phyloP scores from a whole-genome alignment of 2,797 vertebrate genomes.

The Galaxias olidus region DNA sequence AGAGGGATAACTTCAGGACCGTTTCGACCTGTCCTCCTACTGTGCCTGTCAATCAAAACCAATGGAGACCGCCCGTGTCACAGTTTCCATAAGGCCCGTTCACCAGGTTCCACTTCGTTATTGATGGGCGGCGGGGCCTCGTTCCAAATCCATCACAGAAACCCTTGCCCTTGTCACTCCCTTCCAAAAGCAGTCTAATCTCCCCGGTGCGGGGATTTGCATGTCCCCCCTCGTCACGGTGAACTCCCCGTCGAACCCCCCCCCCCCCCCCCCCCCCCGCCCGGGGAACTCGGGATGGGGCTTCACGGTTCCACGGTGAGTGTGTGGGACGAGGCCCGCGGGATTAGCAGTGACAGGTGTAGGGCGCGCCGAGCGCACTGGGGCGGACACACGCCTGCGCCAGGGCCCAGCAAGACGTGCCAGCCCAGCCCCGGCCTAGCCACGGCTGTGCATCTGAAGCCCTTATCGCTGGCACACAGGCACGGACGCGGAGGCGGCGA shows the following conservation, averaged over 20 bases:
- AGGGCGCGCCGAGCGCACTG: constrained; percentile 21
- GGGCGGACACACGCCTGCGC: constrained; percentile 20
- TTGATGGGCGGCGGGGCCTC: constrained; percentile 2
- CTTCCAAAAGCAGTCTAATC: constrained; percentile 30
- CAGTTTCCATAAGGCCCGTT: neutral
- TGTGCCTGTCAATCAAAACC: too few relatives aligned
- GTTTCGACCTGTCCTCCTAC: too few relatives aligned
- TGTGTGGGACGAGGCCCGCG: constrained; percentile 43
- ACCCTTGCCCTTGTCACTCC: constrained; percentile 39
- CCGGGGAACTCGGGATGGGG: constrained; percentile 25
- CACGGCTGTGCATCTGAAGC: constrained; percentile 35
- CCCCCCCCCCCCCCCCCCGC: too few relatives aligned
- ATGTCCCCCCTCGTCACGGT: constrained; percentile 51
- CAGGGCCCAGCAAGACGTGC: constrained; percentile 38
- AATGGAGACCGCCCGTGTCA: neutral
- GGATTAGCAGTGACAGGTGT: constrained; percentile 58
- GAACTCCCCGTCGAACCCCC: constrained; percentile 42
- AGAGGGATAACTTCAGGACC: constrained; percentile 3
- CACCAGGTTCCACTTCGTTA: neutral
- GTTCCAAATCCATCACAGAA: constrained; percentile 23
- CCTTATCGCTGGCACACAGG: constrained; percentile 62
- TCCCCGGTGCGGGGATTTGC: constrained; percentile 42
- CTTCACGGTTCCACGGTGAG: constrained; percentile 48
- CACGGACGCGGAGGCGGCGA: constrained; percentile 38
- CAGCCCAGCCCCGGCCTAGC: constrained; percentile 38